Conservation (phyloP, 2,797 vertebrate species). For the Periophthalmus magnuspinnatus region DNA sequence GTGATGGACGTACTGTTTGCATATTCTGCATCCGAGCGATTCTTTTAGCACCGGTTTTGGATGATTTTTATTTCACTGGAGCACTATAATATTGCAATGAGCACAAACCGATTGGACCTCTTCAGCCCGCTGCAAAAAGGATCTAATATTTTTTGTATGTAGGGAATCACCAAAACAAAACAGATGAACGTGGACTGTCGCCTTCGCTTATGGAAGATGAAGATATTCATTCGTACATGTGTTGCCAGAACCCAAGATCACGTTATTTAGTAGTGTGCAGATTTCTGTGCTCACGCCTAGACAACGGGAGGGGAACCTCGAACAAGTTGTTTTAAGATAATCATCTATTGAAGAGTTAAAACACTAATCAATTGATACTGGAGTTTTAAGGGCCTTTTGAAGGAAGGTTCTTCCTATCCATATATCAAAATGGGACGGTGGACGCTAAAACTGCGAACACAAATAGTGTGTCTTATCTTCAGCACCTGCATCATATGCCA, state of each 20-base stretch:
- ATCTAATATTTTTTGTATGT: conserved; percentile 34
- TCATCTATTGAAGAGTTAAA: conserved; percentile 33
- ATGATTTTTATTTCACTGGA: conserved; percentile 29
- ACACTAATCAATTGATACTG: conserved; percentile 31
- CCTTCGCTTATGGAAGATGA: conserved; percentile 73
- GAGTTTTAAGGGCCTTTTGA: conserved; percentile 38
- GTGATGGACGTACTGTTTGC: conserved; percentile 20
- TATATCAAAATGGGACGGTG: conserved; percentile 74
- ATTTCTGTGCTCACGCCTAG: conserved; percentile 22
- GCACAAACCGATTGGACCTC: conserved; percentile 48
- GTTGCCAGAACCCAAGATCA: conserved; percentile 68
- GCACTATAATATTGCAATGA: conserved; percentile 45
- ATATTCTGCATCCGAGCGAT: neutral
- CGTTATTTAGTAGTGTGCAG: conserved; percentile 66
- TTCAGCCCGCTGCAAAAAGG: conserved; percentile 40
- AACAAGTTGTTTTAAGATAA: conserved; percentile 35
- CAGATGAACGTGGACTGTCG: conserved; percentile 70
- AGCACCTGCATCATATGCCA: conserved; percentile 73
- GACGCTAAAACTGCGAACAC: conserved; percentile 66
- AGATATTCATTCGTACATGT: conserved; percentile 62
- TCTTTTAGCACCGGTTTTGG: conserved; percentile 8
- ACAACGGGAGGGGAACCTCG: conserved; percentile 52
- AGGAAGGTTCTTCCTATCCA: conserved; percentile 41
- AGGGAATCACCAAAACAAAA: conserved; percentile 39
- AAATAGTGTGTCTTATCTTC: conserved; percentile 73